Percentiles rank a stretch among this genome's conserved stretches.
Evolutionary conservation across 2,888 invertebrate species (phyloP).

Genomic region (Cerastis rubricosa): DNA sequence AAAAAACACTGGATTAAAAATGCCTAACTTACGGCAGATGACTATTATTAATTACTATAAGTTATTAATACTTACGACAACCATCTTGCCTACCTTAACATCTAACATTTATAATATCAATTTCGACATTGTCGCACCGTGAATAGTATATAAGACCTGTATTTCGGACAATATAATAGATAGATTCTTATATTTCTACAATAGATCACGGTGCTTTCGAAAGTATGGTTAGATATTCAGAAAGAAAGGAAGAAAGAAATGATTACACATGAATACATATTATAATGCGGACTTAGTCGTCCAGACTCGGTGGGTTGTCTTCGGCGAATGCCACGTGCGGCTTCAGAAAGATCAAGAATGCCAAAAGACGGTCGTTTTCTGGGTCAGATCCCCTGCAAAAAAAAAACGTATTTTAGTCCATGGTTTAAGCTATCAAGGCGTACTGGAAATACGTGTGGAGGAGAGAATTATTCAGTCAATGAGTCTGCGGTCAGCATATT

Average conservation of each 20-base stretch:
- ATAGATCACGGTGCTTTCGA: constrained; percentile 53
- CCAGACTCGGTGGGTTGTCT: constrained; percentile 65
- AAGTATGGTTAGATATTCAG: constrained; percentile 19
- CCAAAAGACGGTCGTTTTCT: constrained; percentile 81
- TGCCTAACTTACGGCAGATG: constrained; percentile 43
- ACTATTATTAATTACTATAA: constrained; percentile 53
- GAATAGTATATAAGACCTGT: constrained; percentile 48
- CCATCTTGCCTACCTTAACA: constrained; percentile 67
- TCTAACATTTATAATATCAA: constrained; percentile 50
- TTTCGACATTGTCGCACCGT: constrained; percentile 42
- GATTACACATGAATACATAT: constrained; percentile 10
- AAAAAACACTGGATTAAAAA: constrained; percentile 62
- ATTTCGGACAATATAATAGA: constrained; percentile 44
- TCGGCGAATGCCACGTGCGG: constrained; percentile 75
- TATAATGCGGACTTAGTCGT: constrained; percentile 57
- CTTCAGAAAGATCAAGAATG: constrained; percentile 82
- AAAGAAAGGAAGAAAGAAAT: no score
- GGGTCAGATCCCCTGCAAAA: constrained; percentile 77
- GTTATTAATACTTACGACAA: constrained; percentile 70
- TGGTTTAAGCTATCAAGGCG: not conserved
- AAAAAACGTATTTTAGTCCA: not conserved
- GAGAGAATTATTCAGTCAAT: not conserved
- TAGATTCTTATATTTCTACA: constrained; percentile 42
- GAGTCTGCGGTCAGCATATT: not conserved
- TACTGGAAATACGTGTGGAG: not conserved